Evolutionary conservation across 2,113 vertebrate species (phyloP), one percentile per base, ranked within the genome.

Genomic region (Protobothrops mucrosquamatus): DNA sequence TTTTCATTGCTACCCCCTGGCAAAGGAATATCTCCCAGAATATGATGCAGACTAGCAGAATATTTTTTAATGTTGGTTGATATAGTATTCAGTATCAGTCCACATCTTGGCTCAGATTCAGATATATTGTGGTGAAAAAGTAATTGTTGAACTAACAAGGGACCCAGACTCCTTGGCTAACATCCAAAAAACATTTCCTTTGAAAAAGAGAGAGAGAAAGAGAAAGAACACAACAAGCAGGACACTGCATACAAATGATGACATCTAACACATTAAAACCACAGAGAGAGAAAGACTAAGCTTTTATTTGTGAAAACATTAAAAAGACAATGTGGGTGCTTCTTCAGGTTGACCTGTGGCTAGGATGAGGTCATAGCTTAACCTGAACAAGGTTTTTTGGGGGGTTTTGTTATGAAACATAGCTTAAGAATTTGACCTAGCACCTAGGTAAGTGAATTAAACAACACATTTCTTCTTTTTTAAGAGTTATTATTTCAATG

Each of bases 61-160:
- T 94, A 97, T 69, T 64, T 64, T 81, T 10, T 39, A 81, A 81
- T 9, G 74, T 81, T 81, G 74, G 18, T 81, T 39, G 15, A 81
- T 81, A 81, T 81, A 23, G 46, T 39, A 98, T 98, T 96, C 97
- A 97, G 93, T 96, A 95, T 96, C 96, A 97, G 97, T 98, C 96
- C 96, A 96, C 95, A 96, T 96, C 96, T 98, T 98, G 98, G 97
- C 97, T 4, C 95, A 96, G 93, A 94, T 93, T 97, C 97, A 98
- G 96, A 96, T 97, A 97, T 98, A 97, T 97, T 98, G 98, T 98
- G 97, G 97, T 18, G 96, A 97, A 97, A 97, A 98, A 98, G 97
- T 98, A 98, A 98, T 98, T 98, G 97, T 97, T 98, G 97, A 98
- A 97, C 97, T 97, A 98, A 98, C 97, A 92, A 97, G 97, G 97